These are phyloP conservation scores for Merops nubicus DNA, from an alignment of 2,113 vertebrate genomes.

Conservation along the genomic window DNA sequence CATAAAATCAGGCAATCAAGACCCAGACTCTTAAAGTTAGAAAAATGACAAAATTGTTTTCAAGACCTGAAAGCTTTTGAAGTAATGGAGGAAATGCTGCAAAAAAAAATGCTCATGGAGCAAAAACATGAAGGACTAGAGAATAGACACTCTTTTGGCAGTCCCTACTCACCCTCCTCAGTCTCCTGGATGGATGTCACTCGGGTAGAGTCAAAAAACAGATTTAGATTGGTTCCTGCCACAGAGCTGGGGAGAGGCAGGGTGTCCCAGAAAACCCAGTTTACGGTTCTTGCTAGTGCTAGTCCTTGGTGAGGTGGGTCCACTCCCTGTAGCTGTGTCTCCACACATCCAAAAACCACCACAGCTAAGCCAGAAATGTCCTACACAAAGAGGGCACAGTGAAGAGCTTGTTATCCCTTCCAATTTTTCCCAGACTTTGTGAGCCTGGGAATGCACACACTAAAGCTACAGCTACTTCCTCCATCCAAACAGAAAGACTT, in stretches of 20 bases:
- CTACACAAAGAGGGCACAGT: not conserved
- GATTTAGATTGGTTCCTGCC: not conserved
- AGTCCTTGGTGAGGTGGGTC: not conserved
- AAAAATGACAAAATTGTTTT: conserved; percentile 48
- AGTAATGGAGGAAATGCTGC: not conserved
- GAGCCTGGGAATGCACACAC: not conserved
- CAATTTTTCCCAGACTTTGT: not conserved
- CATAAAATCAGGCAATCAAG: conserved; percentile 38
- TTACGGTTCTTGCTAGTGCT: not conserved
- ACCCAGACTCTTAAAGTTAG: conserved; percentile 1
- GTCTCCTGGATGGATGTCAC: not conserved
- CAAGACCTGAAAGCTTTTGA: not conserved
- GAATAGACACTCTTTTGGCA: not conserved
- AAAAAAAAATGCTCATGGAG: not conserved
- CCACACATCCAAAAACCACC: not conserved
- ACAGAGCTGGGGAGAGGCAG: not conserved
- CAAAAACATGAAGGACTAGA: not conserved
- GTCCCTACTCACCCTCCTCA: not conserved
- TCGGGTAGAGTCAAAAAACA: not conserved
- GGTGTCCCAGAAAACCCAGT: not conserved
- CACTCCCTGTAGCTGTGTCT: not conserved
- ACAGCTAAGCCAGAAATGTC: not conserved
- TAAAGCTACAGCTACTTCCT: not conserved
- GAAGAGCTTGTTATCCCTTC: not conserved
- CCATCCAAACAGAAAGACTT: not conserved